These are phyloP conservation scores for Eupithecia pulchellata DNA, from an alignment of 2,888 invertebrate genomes.

Conservation along the genomic window DNA sequence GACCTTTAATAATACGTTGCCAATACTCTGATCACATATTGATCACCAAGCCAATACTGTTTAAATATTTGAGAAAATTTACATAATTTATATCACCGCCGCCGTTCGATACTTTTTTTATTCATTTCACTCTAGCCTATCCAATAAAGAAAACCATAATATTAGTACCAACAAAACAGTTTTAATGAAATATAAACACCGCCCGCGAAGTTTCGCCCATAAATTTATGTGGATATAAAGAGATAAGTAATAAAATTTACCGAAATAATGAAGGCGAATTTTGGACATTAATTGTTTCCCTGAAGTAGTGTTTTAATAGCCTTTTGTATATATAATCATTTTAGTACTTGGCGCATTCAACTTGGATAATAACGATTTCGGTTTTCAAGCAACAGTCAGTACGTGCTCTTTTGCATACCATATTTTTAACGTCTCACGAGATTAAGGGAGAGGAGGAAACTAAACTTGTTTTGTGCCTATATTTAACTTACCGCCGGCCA, in stretches of 20 bases:
- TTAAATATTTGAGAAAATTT: background rate
- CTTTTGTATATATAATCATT: background rate
- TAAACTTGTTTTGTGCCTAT: no score
- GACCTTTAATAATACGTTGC: background rate
- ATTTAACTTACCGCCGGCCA: no score
- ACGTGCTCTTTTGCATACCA: no score
- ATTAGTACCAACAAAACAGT: constrained; percentile 12
- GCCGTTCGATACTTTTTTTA: background rate
- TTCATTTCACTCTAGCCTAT: background rate
- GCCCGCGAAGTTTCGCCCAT: constrained; percentile 26
- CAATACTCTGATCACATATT: background rate
- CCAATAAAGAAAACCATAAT: background rate
- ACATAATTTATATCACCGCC: background rate
- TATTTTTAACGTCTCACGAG: no score
- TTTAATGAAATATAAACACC: constrained; percentile 31
- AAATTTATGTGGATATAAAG: constrained; percentile 37
- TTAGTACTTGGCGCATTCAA: background rate
- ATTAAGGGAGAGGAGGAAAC: no score
- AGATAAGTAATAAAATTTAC: constrained; percentile 38
- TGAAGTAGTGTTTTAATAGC: background rate
- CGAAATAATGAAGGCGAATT: constrained; percentile 33
- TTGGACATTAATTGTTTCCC: constrained; percentile 32
- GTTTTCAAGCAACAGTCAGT: no score
- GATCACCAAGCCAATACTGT: background rate
- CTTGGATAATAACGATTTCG: no score